Base-by-base conservation (phyloP, 2,888 invertebrate genomes). In the Cheilosia soror region DNA sequence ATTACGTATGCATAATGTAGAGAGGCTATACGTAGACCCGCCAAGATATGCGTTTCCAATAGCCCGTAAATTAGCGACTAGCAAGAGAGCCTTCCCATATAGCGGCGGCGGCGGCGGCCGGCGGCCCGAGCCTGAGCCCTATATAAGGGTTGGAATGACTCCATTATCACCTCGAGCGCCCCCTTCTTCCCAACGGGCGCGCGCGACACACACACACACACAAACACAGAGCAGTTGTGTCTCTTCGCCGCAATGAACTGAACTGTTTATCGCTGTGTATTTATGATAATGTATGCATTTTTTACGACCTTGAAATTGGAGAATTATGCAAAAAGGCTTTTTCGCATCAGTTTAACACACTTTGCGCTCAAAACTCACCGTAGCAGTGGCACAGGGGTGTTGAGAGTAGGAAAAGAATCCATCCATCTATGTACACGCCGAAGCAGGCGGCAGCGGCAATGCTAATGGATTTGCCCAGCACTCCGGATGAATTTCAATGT, bases 201-300 rank as follows among this genome's bases (percentile, higher is more conserved):
- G 66, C 62, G 7, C 20, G 20, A 20, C 20, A 20, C 20, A 33
- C 55, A 63, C 60, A 58, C 25, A 42, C 25, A 20, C 63, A 58
- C 25, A 42, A n/a, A 20, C 63, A 11, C 42, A 69, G 20, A 51
- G 47, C 53, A n/a, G 33, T 44, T 1, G 7, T 4, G 11, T 9
- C 11, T 62, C 47, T 27, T 25, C 40, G 15, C 27, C 51, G 42
- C 53, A 11, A 1, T 11, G 37, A 9, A 11, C 53, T 33, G 68
- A 44, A 63, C 79, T 73, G 63, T 79, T 72, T 73, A 75, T 75
- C 79, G 69, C 57, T 51, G 72, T 62, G 81, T 81, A 77, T 85
- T 85, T 85, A 85, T 81, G 85, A 77, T 85, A 85, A 86, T 86
- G 82, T 86, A 82, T 86, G 86, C 86, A 82, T 57, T 78, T 86